Evolutionary conservation across 2,113 vertebrate genomes (phyloP).

Genomic region (Lota lota): DNA sequence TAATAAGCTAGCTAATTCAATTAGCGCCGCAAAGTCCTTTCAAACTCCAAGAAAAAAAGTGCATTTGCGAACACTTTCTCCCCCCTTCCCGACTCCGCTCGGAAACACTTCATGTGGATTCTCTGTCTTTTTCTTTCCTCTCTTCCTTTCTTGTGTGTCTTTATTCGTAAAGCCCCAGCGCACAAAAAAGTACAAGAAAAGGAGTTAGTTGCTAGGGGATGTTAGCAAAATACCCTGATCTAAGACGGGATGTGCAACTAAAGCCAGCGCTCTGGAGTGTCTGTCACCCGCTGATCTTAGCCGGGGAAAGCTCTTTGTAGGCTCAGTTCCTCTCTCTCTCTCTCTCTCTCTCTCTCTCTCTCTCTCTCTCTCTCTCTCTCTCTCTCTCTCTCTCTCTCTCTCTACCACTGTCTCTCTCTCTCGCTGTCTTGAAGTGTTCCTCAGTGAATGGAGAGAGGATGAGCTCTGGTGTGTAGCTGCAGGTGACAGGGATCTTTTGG

Average conservation of each 20-base stretch:
- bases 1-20: constrained; percentile 72
- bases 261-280: constrained; percentile 66
- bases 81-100: neutral
- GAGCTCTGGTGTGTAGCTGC: constrained; percentile 60
- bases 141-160: constrained; percentile 19
- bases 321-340: constrained; percentile 33
- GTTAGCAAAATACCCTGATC: constrained; percentile 73
- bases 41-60: constrained; percentile 46
- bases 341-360: constrained; percentile 3
- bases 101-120: too few relatives aligned
- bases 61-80: constrained; percentile 46
- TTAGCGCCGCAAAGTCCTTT: constrained; percentile 53
- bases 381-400: constrained; percentile 29
- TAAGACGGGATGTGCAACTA: constrained; percentile 66
- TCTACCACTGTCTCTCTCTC: neutral
- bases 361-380: constrained; percentile 4
- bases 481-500: constrained; percentile 69
- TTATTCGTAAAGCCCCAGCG: constrained; percentile 48
- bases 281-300: constrained; percentile 69
- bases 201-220: constrained; percentile 50
- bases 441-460: constrained; percentile 43
- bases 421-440: constrained; percentile 10
- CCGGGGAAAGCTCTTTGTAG: constrained; percentile 64
- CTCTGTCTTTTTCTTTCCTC: too few relatives aligned
- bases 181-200: constrained; percentile 13